Evolutionary conservation across 2,797 vertebrate species (phyloP).

Genomic region (Rhynchotus rufescens): DNA sequence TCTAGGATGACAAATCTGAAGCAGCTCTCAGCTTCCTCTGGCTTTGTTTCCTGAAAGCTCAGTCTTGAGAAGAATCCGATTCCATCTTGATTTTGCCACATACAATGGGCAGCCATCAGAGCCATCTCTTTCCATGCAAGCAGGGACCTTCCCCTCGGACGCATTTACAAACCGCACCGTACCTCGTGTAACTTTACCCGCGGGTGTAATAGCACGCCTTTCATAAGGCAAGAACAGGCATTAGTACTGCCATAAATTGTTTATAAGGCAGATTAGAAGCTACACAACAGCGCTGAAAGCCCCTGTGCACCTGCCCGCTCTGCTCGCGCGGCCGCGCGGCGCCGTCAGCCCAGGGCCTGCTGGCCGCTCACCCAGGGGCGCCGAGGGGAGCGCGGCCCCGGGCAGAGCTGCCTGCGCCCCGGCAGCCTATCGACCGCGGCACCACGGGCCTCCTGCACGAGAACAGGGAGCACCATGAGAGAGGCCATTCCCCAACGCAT

Average conservation of each 20-base stretch:
- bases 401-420: not conserved
- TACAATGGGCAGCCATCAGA: not conserved
- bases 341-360: not conserved
- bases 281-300: not conserved
- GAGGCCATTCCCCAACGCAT: not conserved
- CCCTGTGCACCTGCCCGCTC: not conserved
- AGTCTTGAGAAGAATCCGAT: not conserved
- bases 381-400: not conserved
- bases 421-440: not conserved
- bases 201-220: constrained; percentile 41
- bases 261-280: constrained; percentile 55
- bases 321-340: not conserved
- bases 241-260: constrained; percentile 60
- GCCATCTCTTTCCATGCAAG: not conserved
- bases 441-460: not conserved
- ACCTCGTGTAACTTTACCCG: constrained; percentile 52
- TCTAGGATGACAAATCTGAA: not conserved
- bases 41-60: constrained; percentile 18
- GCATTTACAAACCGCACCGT: constrained; percentile 7
- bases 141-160: not conserved
- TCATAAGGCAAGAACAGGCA: constrained; percentile 26
- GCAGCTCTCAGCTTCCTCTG: not conserved
- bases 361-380: not conserved
- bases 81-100: not conserved
- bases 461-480: not conserved